These are phyloP conservation scores for Camponotus vicinus DNA, from an alignment of 1,140 invertebrate species.

Conservation along the genomic window DNA sequence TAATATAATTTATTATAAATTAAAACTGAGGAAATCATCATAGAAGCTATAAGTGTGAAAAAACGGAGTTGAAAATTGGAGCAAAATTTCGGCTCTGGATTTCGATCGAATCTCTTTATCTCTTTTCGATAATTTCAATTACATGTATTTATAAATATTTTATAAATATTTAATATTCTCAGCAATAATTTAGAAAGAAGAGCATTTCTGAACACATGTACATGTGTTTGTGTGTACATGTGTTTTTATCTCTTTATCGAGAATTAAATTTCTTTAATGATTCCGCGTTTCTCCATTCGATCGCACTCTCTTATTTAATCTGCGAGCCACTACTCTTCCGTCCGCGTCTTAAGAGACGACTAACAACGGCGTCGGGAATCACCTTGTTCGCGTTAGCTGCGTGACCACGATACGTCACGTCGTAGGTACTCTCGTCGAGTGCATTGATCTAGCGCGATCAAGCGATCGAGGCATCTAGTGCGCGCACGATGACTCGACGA, in stretches of 20 bases:
- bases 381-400: slow-evolving; percentile 2
- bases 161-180: too few species aligned
- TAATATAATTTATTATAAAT: too few species aligned
- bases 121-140: too few species aligned
- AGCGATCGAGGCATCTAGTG: slow-evolving; percentile 21
- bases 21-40: too few species aligned
- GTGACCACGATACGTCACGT: slow-evolving; percentile 5
- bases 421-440: slow-evolving; percentile 13
- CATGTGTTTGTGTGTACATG: too few species aligned
- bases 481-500: slow-evolving; percentile 17
- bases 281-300: background rate
- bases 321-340: background rate
- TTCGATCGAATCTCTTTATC: too few species aligned
- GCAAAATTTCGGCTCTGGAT: too few species aligned
- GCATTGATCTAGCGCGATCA: slow-evolving; percentile 29
- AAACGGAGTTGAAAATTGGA: too few species aligned
- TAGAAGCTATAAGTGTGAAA: too few species aligned
- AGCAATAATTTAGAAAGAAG: too few species aligned
- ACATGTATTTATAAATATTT: too few species aligned
- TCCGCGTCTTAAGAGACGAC: background rate
- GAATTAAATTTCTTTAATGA: background rate
- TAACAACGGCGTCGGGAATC: slow-evolving; percentile 17
- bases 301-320: background rate
- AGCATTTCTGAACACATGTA: background rate
- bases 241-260: background rate